Evolutionary conservation across 2,888 invertebrate species (phyloP).

Genomic region (Leptogaster cylindrica): DNA sequence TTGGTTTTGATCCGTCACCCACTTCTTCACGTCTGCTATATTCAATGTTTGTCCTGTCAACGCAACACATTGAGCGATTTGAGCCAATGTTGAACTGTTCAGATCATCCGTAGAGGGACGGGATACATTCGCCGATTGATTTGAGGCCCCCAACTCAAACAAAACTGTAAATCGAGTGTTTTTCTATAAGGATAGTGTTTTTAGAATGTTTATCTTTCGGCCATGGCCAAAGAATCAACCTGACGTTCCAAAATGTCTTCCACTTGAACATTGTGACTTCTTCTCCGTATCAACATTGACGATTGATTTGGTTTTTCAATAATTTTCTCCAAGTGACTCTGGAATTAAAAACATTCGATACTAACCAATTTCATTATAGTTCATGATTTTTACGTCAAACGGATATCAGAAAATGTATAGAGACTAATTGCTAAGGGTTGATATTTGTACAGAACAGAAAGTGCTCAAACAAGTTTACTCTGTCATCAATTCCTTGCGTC

Average conservation of each 20-base stretch:
- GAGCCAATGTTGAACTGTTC: constrained; percentile 75
- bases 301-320: constrained; percentile 77
- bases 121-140: constrained; percentile 70
- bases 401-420: too few relatives aligned
- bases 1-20: constrained; percentile 74
- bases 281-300: constrained; percentile 63
- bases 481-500: too few relatives aligned
- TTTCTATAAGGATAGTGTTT: constrained; percentile 55
- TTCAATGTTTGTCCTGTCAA: constrained; percentile 86
- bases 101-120: constrained; percentile 69
- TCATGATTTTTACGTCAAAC: too few relatives aligned
- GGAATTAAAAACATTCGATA: too few relatives aligned
- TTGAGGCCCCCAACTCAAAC: constrained; percentile 80
- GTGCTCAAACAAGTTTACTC: too few relatives aligned
- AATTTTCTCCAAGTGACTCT: constrained; percentile 88
- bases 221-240: constrained; percentile 54
- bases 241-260: constrained; percentile 70
- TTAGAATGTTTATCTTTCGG: background rate
- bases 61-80: constrained; percentile 87
- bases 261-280: constrained; percentile 68
- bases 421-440: too few relatives aligned
- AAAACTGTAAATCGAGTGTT: constrained; percentile 78
- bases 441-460: too few relatives aligned
- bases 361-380: too few relatives aligned
- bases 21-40: constrained; percentile 84